Evolutionary conservation across 2,797 vertebrate species (phyloP), one percentile per base, ranked within the genome.

Genomic region (Syndactyla subalaris): DNA sequence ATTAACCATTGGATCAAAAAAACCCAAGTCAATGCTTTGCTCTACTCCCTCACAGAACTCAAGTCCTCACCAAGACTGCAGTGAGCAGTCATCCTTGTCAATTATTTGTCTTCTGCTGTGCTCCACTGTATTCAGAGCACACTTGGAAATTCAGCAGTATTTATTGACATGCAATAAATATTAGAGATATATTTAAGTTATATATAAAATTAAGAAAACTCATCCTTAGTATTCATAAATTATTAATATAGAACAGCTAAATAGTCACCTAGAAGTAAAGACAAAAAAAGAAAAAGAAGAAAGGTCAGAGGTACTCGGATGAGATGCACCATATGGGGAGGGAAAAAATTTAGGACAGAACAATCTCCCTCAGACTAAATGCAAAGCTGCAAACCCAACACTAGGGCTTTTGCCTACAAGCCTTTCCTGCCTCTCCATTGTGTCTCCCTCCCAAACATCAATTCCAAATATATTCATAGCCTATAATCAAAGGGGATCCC

Each of bases 401-500:
- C 8, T 14, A 54, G 32, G n/a, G 51, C 59, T 93, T 92, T 88
- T 86, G 77, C 91, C 59, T 85, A 72, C 57, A 57, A 91, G 87
- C 92, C 75, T 84, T 93, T 77, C 49, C 85, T 85, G 81, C 70
- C 68, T 83, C 71, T 91, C 79, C 79, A 72, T 78, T 95, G 21
- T 90, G 63, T 88, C 83, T 92, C 85, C 83, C 86, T 87, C 77
- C 57, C 87, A 94, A 94, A 92, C 96, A 93, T 88, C 74, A 88
- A 80, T 88, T 92, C 83, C 95, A 92, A 96, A 96, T 93, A 94
- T 92, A 96, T 95, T 94, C 93, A 94, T 94, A 94, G 93, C 92
- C 92, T 88, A 91, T 96, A 96, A 97, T 97, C 94, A 97, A 96
- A 97, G 89, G 92, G 93, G 96, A 97, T 96, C 89, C 95, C 90